Evolutionary conservation across 1,140 invertebrate species (phyloP).

Genomic region (Sycobia sp.): DNA sequence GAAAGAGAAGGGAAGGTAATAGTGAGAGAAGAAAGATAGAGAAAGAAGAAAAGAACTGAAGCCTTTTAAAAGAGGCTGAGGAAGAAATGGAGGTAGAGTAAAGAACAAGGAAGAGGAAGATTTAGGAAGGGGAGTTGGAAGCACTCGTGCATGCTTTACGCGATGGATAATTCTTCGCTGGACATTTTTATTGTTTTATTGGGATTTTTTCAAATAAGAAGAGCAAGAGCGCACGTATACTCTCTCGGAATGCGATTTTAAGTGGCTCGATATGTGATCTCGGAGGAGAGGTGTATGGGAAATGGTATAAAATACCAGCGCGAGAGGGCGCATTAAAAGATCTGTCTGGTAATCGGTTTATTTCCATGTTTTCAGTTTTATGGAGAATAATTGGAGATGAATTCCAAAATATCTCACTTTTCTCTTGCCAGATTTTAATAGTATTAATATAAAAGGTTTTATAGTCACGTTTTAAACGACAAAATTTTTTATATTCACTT

Average conservation of each 20-base stretch:
- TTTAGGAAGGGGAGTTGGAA: constrained; percentile 2
- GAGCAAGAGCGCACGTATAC: too few species aligned
- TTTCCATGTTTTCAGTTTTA: too few species aligned
- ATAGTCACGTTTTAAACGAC: too few species aligned
- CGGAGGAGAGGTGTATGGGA: constrained; percentile 34
- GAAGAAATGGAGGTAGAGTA: too few species aligned
- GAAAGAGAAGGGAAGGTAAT: too few species aligned
- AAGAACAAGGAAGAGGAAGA: too few species aligned
- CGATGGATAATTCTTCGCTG: constrained; percentile 48
- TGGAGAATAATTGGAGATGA: too few species aligned
- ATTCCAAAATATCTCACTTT: too few species aligned
- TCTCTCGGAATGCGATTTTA: constrained; percentile 40
- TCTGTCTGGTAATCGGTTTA: constrained; percentile 5
- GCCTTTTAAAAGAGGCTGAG: constrained; percentile 16
- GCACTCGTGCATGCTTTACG: constrained; percentile 36
- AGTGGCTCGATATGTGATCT: constrained; percentile 45
- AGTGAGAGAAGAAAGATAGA: constrained; percentile 7
- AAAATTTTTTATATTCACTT: not conserved
- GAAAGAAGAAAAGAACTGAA: constrained; percentile 3
- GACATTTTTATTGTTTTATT: constrained; percentile 50
- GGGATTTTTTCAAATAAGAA: constrained; percentile 5
- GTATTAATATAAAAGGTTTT: too few species aligned
- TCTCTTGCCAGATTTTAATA: too few species aligned
- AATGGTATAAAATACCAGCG: constrained; percentile 41
- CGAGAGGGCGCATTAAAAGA: constrained; percentile 9